Percentiles rank a stretch among this genome's conserved stretches.
These are phyloP conservation scores for Tiliacea citrago DNA, from an alignment of 2,888 invertebrate genomes.

Conservation along the genomic window DNA sequence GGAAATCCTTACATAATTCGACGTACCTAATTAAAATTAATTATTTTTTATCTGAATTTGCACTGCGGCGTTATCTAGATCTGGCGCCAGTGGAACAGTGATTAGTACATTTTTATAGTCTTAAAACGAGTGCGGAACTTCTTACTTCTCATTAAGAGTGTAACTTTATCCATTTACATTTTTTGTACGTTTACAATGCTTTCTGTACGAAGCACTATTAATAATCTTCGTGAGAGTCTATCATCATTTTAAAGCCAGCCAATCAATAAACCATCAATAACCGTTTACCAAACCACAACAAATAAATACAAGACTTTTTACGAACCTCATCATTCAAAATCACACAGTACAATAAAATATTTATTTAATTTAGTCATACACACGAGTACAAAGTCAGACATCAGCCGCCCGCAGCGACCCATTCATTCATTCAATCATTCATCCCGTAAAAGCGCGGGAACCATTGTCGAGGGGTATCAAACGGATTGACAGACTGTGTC, in stretches of 20 bases:
- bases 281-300: constrained; percentile 54
- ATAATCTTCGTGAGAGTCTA: constrained; percentile 1
- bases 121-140: constrained; percentile 24
- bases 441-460: constrained; percentile 72
- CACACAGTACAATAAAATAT: constrained; percentile 64
- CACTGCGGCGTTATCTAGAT: constrained; percentile 36
- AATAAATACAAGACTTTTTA: constrained; percentile 57
- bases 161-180: background rate
- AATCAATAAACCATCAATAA: constrained; percentile 62
- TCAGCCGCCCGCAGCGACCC: constrained; percentile 72
- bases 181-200: background rate
- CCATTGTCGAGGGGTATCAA: constrained; percentile 64
- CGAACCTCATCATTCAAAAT: constrained; percentile 58
- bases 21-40: constrained; percentile 35
- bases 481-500: constrained; percentile 59
- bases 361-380: constrained; percentile 73
- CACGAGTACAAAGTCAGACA: constrained; percentile 67
- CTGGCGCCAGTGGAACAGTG: constrained; percentile 34
- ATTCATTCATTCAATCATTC: constrained; percentile 74
- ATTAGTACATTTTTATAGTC: constrained; percentile 44
- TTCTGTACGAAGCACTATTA: constrained; percentile 9
- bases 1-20: constrained; percentile 48
- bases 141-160: constrained; percentile 25
- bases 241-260: constrained; percentile 14
- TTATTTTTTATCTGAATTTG: constrained; percentile 38